Base-by-base conservation (phyloP, 2,888 invertebrate species). In the Brassicogethes aeneus region DNA sequence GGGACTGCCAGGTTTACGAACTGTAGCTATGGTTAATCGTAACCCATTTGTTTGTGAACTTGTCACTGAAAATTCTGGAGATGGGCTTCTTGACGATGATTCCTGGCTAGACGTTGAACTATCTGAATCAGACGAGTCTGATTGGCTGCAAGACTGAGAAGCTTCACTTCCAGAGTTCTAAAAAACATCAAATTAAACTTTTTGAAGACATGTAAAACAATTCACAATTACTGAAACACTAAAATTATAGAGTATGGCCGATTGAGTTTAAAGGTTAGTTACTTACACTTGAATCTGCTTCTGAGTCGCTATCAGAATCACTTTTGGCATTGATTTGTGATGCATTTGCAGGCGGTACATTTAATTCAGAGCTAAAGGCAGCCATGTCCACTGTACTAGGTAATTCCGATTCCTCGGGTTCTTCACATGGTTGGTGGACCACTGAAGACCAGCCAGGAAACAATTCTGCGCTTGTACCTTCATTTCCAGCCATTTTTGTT, bases 301-400 rank as follows among this genome's bases (percentile, higher is more conserved):
- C 70, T 10, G 75, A 75, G 55, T 79, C 77, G 42, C 75, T 74
- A 55, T 76, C 77, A 23, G 76, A 72, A 58, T 75, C 76, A 42
- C 55, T 57, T 17, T 59, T 55, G 14, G 52, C 55, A 44, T 60
- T 52, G 44, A 51, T 48, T 36, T 52, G 48, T 41, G 42, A 30
- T 40, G 50, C 57, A 37, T 52, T 55, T 10, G 56, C 47, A 10
- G 61, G 58, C 46, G 61, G 59, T 34, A 62, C 60, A 46, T 48
- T 62, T 33, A 65, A 49, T 41, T 69, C 70, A 47, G 71, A 73
- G 61, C 76, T 79, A 58, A 79, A 75, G 43, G 79, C 79, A 54
- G 77, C 75, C 68, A 80, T 79, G 54, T 80, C 80, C 45, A 80
- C 79, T 16, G 80, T 80, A 16, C 79, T 79, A 10, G 78, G 79